These are phyloP conservation scores for Luperina testacea DNA, from an alignment of 2,888 invertebrate species.

Conservation along the genomic window DNA sequence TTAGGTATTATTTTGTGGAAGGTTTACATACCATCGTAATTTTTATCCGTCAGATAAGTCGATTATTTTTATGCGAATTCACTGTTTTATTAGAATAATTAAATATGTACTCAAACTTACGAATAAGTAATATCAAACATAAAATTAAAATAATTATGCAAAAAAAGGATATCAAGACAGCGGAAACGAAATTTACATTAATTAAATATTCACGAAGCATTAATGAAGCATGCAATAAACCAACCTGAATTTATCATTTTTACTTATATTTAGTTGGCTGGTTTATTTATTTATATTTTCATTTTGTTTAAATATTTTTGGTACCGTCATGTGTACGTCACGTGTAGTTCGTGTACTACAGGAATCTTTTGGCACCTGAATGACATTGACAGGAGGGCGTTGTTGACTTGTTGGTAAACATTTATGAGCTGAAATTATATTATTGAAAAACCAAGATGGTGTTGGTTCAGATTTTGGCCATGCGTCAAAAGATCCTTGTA, in stretches of 20 bases:
- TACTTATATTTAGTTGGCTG: neutral
- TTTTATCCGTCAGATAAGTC: neutral
- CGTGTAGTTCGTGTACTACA: neutral
- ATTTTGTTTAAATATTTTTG: neutral
- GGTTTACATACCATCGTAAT: neutral
- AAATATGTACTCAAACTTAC: neutral
- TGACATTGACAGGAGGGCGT: neutral
- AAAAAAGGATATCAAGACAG: conserved; percentile 13
- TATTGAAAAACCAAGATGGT: neutral
- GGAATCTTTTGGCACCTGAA: neutral
- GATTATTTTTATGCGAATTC: neutral
- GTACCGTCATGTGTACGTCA: neutral
- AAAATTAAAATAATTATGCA: neutral
- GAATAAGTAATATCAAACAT: neutral
- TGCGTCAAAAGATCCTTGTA: neutral
- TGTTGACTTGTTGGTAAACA: neutral
- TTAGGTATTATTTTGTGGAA: neutral
- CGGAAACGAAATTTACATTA: conserved; percentile 28
- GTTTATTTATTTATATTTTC: conserved; percentile 10
- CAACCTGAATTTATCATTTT: neutral
- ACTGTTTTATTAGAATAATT: neutral
- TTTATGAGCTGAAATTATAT: neutral
- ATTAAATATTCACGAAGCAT: conserved; percentile 23
- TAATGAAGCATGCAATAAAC: conserved; percentile 11
- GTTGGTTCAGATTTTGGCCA: neutral